A percentile compares a stretch with the other conserved stretches of the same genome.
phyloP scores from a whole-genome alignment of 2,888 invertebrate genomes.

The Eurytoma adleriae region DNA sequence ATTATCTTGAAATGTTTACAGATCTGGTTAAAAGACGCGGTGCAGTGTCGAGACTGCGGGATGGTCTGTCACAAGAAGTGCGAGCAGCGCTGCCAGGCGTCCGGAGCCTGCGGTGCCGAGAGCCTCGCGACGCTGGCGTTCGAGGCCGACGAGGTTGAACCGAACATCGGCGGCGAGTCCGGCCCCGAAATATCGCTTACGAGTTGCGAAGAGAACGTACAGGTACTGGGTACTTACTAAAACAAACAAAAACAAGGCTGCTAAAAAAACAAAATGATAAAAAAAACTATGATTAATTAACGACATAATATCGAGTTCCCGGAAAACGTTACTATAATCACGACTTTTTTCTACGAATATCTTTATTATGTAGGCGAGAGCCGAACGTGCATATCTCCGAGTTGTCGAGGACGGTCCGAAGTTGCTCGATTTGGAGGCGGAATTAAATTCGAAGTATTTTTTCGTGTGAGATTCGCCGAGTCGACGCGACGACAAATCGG shows the following conservation, averaged over 20 bases:
- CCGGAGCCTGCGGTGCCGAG: constrained; percentile 81
- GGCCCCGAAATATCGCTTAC: constrained; percentile 74
- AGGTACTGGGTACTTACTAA: constrained; percentile 70
- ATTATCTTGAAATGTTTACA: constrained; percentile 69
- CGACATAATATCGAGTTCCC: constrained; percentile 3
- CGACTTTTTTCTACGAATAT: constrained; percentile 24
- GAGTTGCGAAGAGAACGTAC: constrained; percentile 74
- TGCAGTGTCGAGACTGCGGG: constrained; percentile 92
- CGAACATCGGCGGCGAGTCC: constrained; percentile 66
- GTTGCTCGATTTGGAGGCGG: background rate
- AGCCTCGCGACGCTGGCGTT: constrained; percentile 68
- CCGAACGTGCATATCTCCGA: constrained; percentile 29
- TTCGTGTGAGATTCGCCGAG: background rate
- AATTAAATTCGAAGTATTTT: background rate
- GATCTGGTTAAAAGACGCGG: constrained; percentile 98
- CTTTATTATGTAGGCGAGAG: background rate
- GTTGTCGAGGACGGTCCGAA: background rate
- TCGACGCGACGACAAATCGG: constrained; percentile 18
- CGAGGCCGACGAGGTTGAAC: constrained; percentile 72
- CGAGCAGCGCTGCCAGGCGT: constrained; percentile 88
- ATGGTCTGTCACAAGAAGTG: constrained; percentile 98
- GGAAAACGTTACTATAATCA: constrained; percentile 22
- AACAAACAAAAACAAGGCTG: constrained; percentile 24
- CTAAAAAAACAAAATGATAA: constrained; percentile 26
- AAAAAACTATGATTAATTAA: constrained; percentile 15